Conservation (phyloP, 2,797 vertebrate species). For the Cossypha dichroa region DNA sequence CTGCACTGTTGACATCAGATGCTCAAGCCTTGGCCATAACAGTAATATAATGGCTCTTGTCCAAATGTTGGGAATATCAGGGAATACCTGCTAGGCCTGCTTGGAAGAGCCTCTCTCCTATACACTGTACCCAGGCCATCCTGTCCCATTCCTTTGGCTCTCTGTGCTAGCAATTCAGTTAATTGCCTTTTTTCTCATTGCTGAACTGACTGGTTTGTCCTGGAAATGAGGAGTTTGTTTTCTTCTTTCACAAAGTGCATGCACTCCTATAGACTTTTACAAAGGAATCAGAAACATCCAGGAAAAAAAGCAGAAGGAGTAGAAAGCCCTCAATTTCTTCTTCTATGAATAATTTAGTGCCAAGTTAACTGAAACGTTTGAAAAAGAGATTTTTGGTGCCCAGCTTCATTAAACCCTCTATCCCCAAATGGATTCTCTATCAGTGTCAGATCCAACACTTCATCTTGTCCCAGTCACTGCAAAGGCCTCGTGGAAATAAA, state of each 20-base stretch:
- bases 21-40: background rate
- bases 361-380: constrained; percentile 36
- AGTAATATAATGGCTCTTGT: background rate
- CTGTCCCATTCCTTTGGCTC: background rate
- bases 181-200: background rate
- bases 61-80: background rate
- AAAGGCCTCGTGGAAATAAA: constrained; percentile 39
- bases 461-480: constrained; percentile 23
- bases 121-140: background rate
- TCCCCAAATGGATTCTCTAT: constrained; percentile 50
- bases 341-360: constrained; percentile 58
- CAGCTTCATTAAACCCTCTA: constrained; percentile 49
- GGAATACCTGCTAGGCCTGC: background rate
- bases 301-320: background rate
- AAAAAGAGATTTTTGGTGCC: constrained; percentile 47
- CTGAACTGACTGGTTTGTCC: background rate
- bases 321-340: constrained; percentile 24
- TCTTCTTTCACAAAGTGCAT: background rate
- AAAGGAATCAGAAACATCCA: background rate
- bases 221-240: background rate
- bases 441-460: constrained; percentile 37
- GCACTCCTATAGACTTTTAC: background rate
- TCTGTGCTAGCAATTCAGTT: background rate
- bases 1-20: background rate
- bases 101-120: constrained; percentile 1